phyloP scores from a whole-genome alignment of 2,888 invertebrate genomes.

The Lypha dubia region DNA sequence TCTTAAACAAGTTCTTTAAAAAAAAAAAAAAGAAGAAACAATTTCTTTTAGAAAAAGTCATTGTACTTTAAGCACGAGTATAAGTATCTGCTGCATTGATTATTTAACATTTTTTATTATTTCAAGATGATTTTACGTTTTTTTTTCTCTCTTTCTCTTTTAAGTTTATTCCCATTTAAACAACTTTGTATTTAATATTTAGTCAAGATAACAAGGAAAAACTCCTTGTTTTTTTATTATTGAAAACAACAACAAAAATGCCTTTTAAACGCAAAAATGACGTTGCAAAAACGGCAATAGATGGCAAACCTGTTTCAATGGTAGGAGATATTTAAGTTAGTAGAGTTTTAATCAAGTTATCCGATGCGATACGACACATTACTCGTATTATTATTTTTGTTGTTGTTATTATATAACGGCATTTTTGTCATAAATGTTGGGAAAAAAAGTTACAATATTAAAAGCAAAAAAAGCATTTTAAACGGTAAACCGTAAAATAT shows the following conservation, averaged over 20 bases:
- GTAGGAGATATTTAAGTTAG: slow-evolving; percentile 64
- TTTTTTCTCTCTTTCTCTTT: too few species aligned
- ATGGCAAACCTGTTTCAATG: slow-evolving; percentile 64
- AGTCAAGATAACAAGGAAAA: neutral
- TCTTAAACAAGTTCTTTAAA: slow-evolving; percentile 57
- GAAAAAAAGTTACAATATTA: slow-evolving; percentile 42
- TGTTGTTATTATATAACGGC: slow-evolving; percentile 66
- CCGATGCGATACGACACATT: slow-evolving; percentile 13
- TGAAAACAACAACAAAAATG: too few species aligned
- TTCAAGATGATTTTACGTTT: neutral
- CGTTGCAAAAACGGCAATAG: slow-evolving; percentile 47
- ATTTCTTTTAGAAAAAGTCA: slow-evolving; percentile 64
- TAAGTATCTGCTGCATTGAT: slow-evolving; percentile 61
- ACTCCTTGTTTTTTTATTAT: slow-evolving; percentile 39
- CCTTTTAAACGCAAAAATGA: neutral
- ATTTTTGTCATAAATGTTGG: slow-evolving; percentile 42
- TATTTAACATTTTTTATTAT: neutral
- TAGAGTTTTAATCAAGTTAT: slow-evolving; percentile 61
- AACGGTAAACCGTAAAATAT: slow-evolving; percentile 21
- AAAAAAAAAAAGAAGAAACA: slow-evolving; percentile 3
- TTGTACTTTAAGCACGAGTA: slow-evolving; percentile 63
- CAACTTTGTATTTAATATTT: neutral
- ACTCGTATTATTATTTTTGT: neutral
- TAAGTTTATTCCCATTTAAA: neutral
- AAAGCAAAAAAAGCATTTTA: neutral